These are phyloP conservation scores for Nycticorax nycticorax DNA, from an alignment of 2,113 vertebrate species.

Conservation along the genomic window DNA sequence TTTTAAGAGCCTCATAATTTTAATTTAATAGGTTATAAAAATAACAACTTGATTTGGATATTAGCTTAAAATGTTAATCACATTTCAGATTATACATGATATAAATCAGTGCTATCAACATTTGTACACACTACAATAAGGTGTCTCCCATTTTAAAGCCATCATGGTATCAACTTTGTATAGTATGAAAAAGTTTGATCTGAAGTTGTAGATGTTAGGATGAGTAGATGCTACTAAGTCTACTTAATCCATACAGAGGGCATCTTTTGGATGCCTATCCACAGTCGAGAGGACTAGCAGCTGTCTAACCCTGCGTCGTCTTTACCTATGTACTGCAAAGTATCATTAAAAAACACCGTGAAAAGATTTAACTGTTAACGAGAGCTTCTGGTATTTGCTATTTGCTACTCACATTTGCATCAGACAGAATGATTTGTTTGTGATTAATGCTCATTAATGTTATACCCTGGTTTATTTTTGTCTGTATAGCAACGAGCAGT, in stretches of 20 bases:
- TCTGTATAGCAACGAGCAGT: neutral
- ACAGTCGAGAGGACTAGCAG: neutral
- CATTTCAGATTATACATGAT: neutral
- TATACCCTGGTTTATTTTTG: neutral
- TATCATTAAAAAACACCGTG: neutral
- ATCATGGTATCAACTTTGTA: neutral
- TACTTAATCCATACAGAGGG: neutral
- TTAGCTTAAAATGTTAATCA: slow-evolving; percentile 59
- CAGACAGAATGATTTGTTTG: neutral
- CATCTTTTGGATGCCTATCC: neutral
- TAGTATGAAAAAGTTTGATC: neutral
- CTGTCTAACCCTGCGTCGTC: neutral
- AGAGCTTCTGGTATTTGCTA: neutral
- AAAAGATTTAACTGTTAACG: neutral
- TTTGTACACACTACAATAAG: neutral
- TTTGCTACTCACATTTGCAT: neutral
- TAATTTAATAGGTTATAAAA: slow-evolving; percentile 52
- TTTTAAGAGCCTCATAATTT: slow-evolving; percentile 60
- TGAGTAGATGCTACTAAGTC: neutral
- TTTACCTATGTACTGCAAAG: neutral
- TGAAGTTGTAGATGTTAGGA: neutral
- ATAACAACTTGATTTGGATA: slow-evolving; percentile 23
- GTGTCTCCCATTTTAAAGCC: neutral
- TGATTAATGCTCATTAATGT: neutral
- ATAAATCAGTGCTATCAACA: neutral